phyloP scores from a whole-genome alignment of 2,888 invertebrate genomes.

The Thysanoteuthis rhombus region DNA sequence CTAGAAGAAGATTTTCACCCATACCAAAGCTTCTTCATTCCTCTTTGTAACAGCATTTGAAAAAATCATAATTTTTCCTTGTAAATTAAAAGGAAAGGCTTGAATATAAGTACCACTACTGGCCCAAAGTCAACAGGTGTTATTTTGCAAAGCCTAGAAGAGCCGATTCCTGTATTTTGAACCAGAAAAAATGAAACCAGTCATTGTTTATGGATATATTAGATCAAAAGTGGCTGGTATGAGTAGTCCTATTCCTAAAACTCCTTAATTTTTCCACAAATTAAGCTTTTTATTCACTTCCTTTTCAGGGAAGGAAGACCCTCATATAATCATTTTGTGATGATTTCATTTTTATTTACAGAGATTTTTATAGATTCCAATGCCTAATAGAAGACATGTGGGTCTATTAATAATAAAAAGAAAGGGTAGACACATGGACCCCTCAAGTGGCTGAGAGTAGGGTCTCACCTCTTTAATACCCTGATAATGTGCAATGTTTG shows the following conservation, averaged over 20 bases:
- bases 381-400: not conserved
- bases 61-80: not conserved
- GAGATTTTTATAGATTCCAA: not conserved
- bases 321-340: not conserved
- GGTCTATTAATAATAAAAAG: not conserved
- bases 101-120: not conserved
- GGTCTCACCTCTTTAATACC: not conserved
- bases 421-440: not conserved
- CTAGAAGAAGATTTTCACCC: not conserved
- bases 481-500: not conserved
- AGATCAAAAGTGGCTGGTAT: not conserved
- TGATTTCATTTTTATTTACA: not conserved
- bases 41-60: not conserved
- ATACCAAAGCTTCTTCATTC: not conserved
- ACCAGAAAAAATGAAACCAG: not conserved
- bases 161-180: not conserved
- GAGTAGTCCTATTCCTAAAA: not conserved
- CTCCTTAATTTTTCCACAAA: not conserved
- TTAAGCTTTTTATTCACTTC: not conserved
- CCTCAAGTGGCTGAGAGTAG: not conserved
- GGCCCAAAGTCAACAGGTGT: not conserved
- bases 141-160: not conserved
- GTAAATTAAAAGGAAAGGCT: not conserved
- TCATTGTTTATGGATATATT: not conserved
- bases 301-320: not conserved